phyloP scores from a whole-genome alignment of 2,797 vertebrate species.

The Botia kubotai region DNA sequence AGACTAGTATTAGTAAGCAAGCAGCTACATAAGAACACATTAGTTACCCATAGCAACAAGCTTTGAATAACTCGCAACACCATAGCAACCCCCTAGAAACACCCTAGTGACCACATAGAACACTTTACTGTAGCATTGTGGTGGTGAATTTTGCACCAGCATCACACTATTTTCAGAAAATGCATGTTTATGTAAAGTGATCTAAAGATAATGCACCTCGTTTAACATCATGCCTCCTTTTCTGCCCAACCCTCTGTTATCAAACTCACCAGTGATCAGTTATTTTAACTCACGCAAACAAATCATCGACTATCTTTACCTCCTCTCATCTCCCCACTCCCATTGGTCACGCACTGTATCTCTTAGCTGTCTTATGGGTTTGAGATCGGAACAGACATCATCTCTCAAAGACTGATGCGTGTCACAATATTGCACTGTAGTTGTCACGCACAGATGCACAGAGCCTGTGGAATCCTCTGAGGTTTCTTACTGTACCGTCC shows the following conservation, averaged over 20 bases:
- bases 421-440: too few species aligned
- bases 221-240: background rate
- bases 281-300: conserved; percentile 18
- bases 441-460: conserved; percentile 7
- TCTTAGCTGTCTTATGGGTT: conserved; percentile 2
- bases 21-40: too few species aligned
- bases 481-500: conserved; percentile 16
- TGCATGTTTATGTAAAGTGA: too few species aligned
- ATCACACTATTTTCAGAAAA: too few species aligned
- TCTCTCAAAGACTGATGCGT: background rate
- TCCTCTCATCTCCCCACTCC: background rate
- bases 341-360: background rate
- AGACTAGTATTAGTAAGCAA: too few species aligned
- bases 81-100: background rate
- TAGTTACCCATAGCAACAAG: too few species aligned
- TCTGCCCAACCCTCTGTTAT: background rate
- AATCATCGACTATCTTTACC: conserved; percentile 1
- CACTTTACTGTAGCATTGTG: too few species aligned
- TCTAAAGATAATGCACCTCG: too few species aligned
- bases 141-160: too few species aligned
- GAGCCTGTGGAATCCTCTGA: background rate
- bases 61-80: background rate
- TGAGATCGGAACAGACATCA: background rate
- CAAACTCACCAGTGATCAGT: background rate
- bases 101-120: background rate